phyloP scores from a whole-genome alignment of 2,888 invertebrate genomes.

The Parnassius apollo region DNA sequence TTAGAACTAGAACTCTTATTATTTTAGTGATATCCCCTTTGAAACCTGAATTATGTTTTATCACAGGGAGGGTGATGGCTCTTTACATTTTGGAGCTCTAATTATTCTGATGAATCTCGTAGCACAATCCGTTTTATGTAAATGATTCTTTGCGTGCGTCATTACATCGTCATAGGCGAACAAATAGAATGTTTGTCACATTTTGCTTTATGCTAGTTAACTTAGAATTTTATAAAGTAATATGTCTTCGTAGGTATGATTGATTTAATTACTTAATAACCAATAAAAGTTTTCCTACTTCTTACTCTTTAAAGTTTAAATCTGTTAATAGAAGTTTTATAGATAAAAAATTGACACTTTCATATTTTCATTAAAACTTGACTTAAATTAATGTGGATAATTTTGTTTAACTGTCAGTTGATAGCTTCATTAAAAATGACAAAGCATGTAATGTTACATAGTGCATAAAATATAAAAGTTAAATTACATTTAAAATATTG shows the following conservation, averaged over 20 bases:
- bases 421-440: no score
- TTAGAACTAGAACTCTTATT: constrained; percentile 35
- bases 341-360: not conserved
- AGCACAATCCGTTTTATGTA: constrained; percentile 39
- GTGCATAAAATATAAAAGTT: constrained; percentile 34
- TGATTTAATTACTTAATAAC: not conserved
- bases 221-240: constrained; percentile 29
- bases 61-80: constrained; percentile 20
- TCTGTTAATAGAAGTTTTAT: not conserved
- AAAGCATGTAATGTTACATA: not conserved
- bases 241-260: constrained; percentile 16
- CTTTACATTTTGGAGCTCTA: constrained; percentile 35
- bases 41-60: constrained; percentile 20
- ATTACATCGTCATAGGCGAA: constrained; percentile 29
- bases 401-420: no score
- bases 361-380: not conserved
- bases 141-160: constrained; percentile 40
- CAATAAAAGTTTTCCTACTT: no score
- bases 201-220: constrained; percentile 28
- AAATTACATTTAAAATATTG: constrained; percentile 51
- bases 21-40: constrained; percentile 17
- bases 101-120: constrained; percentile 44
- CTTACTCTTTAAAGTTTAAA: no score
- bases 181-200: constrained; percentile 30
- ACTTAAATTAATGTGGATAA: not conserved